Base-by-base conservation (phyloP, 2,888 invertebrate genomes). In the Deroplatys truncata region DNA sequence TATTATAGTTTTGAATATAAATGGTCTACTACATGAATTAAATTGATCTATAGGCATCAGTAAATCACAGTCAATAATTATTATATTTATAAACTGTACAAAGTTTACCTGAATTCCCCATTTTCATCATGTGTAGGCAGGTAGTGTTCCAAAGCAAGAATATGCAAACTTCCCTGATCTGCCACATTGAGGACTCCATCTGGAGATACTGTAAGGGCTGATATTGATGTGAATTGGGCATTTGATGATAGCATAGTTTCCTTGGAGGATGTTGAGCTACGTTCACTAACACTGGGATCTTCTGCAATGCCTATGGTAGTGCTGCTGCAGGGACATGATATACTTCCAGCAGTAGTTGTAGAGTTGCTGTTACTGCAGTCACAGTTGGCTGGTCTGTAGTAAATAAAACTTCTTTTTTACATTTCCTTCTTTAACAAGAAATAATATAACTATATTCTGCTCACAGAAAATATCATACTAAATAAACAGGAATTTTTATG, bases 151-250 rank as follows among this genome's bases (percentile, higher is more conserved):
- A 98, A 93, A 0, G 98, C 97, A 90, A 98, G 94, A 89, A 98
- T 97, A 92, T 98, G 97, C 20, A 98, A 94, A 8, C 97, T 97
- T 88, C 97, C 96, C 95, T 98, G 98, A 94, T 99, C 99, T 83
- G 99, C 98, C 88, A 99, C 97, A 94, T 99, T 98, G 85, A 99
- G 95, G 89, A 98, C 97, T n/a, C 99, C 98, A 93, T 98, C 98
- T 82, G 99, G 98, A 56, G 98, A 98, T 83, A 99, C 98, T 20
- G 98, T 97, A 84, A 99, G 95, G 20, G 98, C 98, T 83, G 97
- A 97, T 93, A 98, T 97, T 9, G 97, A 96, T 92, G 97, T 97
- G 94, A 98, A 98, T 93, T 97, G 96, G 0, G 98, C 98, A 93
- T 98, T 98, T 8, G 98, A 98, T 1, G 98, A 98, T 31, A 98